Base-by-base conservation (phyloP, 2,888 invertebrate genomes). In the Pimpla rufipes region DNA sequence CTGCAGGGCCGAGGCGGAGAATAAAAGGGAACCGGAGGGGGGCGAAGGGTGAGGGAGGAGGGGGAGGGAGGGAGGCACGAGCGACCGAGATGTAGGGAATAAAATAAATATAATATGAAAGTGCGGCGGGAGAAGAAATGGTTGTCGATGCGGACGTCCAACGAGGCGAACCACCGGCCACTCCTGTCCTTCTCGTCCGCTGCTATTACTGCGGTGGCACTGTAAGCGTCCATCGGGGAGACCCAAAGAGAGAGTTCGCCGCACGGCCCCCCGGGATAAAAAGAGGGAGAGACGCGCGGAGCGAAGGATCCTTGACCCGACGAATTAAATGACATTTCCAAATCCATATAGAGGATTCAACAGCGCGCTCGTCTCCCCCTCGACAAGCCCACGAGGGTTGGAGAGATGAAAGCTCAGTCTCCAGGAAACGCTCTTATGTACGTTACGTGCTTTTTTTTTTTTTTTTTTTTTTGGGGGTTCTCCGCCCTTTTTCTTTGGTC, bases 281-380 rank as follows among this genome's bases (percentile, higher is more conserved):
- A 64, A 62, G 57, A 74, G 68, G 66, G 42, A 79, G 40, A 79
- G 79, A 55, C 18, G 42, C 37, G 64, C 3, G 5, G 29, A 55
- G 55, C 55, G 62, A 67, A 79, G 79, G 79, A 79, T 74, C 79
- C 82, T 82, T 82, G 79, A 79, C 74, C 81, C 73, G 74, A 70
- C 82, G 79, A 82, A 82, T 79, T 79, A 82, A 82, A 82, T 82
- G 82, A 79, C 79, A 79, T 82, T 82, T 79, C 47, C 62, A 57
- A 79, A 70, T 79, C 74, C 74, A 70, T 45, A 62, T 45, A 77
- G 16, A 68, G 16, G 29, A 29, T 29, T 29, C 29, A 29, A 42
- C 23, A 5, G 23, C 66, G 18, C 13, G 21, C 42, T 13, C 5
- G 23, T 1, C 42, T 11, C 45, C 40, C 35, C 55, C 66, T 45